Evolutionary conservation across 2,888 invertebrate genomes (phyloP).

Genomic region (Melikaiella ostensackeni): DNA sequence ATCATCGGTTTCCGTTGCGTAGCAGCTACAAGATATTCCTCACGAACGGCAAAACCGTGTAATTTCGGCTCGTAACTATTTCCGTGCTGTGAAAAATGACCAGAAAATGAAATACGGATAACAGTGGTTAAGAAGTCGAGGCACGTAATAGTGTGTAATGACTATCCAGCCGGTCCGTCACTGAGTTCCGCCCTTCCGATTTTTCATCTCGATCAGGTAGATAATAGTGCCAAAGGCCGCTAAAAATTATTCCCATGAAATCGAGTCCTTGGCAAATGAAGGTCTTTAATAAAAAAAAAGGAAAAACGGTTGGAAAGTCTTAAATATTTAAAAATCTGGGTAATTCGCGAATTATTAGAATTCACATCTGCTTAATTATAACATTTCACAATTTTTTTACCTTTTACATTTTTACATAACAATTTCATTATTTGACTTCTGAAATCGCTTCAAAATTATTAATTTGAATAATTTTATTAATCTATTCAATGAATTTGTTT

Average conservation of each 20-base stretch:
- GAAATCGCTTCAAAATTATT: no score
- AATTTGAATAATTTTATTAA: no score
- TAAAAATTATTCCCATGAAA: neutral
- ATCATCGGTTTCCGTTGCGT: conserved; percentile 57
- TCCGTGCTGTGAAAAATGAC: conserved; percentile 61
- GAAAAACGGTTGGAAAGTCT: no score
- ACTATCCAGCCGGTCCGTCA: conserved; percentile 56
- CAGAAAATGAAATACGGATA: conserved; percentile 72
- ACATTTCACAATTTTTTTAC: no score
- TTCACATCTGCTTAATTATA: no score
- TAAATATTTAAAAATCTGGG: no score
- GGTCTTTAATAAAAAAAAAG: neutral
- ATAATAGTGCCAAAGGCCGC: neutral
- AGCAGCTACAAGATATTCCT: conserved; percentile 29
- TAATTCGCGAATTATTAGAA: no score
- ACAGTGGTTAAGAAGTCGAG: conserved; percentile 67
- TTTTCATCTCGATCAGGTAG: conserved; percentile 34
- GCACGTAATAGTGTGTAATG: conserved; percentile 67
- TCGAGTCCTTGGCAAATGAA: neutral
- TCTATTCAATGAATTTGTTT: no score
- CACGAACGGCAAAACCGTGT: conserved; percentile 27
- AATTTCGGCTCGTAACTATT: conserved; percentile 59
- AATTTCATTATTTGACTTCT: no score
- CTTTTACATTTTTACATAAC: no score
- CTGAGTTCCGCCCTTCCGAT: conserved; percentile 29